phyloP scores from a whole-genome alignment of 2,797 vertebrate species.

The Melopsittacus undulatus region DNA sequence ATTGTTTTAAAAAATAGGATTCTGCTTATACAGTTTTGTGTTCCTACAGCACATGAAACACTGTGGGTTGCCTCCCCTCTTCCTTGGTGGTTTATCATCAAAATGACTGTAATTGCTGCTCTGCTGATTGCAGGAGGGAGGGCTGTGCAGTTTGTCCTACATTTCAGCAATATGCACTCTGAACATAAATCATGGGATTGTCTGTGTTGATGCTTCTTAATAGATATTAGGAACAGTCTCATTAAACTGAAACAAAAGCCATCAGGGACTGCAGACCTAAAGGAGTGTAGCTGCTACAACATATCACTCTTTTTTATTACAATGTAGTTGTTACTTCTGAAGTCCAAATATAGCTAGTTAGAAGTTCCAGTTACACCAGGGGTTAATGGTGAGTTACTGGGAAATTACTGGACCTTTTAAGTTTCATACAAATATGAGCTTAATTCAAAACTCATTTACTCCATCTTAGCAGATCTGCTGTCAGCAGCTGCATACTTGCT shows the following conservation, averaged over 20 bases:
- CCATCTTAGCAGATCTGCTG: background rate
- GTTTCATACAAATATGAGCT: background rate
- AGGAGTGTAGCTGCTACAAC: background rate
- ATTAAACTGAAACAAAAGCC: background rate
- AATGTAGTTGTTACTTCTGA: background rate
- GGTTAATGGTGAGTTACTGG: background rate
- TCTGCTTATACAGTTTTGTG: background rate
- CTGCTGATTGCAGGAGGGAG: background rate
- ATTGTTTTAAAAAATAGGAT: background rate
- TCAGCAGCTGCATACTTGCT: background rate
- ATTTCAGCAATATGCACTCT: background rate
- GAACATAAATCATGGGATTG: background rate
- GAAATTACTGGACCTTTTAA: background rate
- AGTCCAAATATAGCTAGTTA: background rate
- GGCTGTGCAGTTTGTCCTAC: background rate
- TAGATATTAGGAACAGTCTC: background rate
- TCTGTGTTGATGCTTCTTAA: background rate
- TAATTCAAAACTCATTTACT: background rate
- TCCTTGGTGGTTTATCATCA: background rate
- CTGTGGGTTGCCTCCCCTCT: background rate
- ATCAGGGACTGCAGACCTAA: background rate
- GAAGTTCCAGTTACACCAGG: background rate
- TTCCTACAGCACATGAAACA: background rate
- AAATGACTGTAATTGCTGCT: background rate
- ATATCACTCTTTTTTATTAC: background rate